Percentiles rank a stretch among this genome's conserved stretches.
Conservation (phyloP, 2,113 vertebrate species). For the Sebastes fasciatus region DNA sequence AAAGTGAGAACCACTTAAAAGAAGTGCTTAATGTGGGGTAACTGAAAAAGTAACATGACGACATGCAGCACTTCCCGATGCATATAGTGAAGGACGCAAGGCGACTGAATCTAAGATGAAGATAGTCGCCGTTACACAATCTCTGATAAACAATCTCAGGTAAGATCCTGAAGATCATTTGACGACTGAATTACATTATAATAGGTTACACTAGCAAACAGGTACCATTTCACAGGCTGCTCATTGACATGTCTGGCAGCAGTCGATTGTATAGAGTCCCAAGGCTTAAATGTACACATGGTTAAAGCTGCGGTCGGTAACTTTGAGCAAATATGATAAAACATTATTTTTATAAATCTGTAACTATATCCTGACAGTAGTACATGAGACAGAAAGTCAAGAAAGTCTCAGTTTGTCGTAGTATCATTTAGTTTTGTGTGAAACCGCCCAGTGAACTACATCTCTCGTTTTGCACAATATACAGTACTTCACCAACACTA, state of each 20-base stretch:
- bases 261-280: neutral
- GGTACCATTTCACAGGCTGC: neutral
- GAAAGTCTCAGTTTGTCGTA: too few relatives aligned
- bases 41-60: neutral
- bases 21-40: neutral
- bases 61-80: neutral
- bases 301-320: neutral
- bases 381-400: too few relatives aligned
- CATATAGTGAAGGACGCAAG: neutral
- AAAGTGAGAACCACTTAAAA: conserved; percentile 25
- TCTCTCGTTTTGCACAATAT: too few relatives aligned
- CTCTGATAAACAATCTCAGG: too few relatives aligned
- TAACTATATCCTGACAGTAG: too few relatives aligned
- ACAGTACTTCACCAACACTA: too few relatives aligned
- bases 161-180: neutral
- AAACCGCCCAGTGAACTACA: too few relatives aligned
- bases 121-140: neutral
- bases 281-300: neutral
- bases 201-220: neutral
- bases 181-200: neutral
- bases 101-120: neutral
- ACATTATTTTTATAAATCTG: too few relatives aligned
- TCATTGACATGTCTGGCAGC: neutral
- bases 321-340: too few relatives aligned
- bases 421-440: too few relatives aligned